Evolutionary conservation across 2,797 vertebrate genomes (phyloP).

Genomic region (Cephalopachus bancanus): DNA sequence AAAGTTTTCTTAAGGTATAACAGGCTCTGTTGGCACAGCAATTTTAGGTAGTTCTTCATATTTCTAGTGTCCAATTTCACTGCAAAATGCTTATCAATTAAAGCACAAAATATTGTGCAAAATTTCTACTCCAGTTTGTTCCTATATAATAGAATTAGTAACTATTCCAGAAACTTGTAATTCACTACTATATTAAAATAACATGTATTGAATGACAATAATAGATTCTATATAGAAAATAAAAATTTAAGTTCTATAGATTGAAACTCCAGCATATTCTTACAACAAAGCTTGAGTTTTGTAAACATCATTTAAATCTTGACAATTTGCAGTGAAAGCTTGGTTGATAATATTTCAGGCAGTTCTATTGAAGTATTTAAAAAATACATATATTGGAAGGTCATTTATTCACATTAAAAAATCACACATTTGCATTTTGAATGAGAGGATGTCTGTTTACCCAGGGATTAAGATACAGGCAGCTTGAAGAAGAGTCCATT

Average conservation of each 20-base stretch:
- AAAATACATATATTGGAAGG: conserved; percentile 26
- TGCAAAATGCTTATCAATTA: conserved; percentile 8
- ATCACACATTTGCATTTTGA: conserved; percentile 25
- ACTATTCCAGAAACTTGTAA: conserved; percentile 18
- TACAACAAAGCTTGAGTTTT: not conserved
- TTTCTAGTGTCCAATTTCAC: not conserved
- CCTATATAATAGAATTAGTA: not conserved
- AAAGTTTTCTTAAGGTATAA: not conserved
- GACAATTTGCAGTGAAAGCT: not conserved
- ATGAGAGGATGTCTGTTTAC: not conserved
- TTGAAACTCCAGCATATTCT: not conserved
- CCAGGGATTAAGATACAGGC: not conserved
- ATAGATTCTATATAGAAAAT: not conserved
- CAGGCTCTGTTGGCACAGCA: not conserved
- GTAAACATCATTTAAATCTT: conserved; percentile 57
- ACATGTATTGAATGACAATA: not conserved
- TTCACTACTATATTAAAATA: not conserved
- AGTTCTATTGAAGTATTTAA: not conserved
- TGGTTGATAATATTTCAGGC: not conserved
- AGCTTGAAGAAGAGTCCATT: not conserved
- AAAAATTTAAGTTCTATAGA: not conserved
- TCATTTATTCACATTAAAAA: conserved; percentile 15
- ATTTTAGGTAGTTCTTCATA: conserved; percentile 44
- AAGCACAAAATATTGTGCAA: not conserved
- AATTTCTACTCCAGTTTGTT: conserved; percentile 20